phyloP scores from a whole-genome alignment of 2,797 vertebrate genomes.

The Danio aesculapii region DNA sequence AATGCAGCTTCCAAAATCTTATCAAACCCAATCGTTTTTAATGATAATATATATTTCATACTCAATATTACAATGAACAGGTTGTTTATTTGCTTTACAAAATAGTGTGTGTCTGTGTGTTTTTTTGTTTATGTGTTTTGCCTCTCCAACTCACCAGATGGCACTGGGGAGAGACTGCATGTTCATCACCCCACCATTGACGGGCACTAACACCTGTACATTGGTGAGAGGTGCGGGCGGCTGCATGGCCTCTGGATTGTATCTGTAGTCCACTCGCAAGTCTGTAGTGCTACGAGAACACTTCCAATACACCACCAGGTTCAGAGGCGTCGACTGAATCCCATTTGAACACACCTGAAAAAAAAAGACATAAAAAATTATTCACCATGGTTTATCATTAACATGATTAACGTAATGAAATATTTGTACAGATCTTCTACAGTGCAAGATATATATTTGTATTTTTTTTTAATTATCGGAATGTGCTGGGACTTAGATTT shows the following conservation, averaged over 20 bases:
- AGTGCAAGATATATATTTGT: background rate
- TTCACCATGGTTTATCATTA: background rate
- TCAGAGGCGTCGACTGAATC: conserved; percentile 95
- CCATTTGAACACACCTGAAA: conserved; percentile 92
- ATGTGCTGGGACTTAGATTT: no score
- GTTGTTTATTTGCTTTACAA: background rate
- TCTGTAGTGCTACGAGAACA: conserved; percentile 88
- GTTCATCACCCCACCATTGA: conserved; percentile 90
- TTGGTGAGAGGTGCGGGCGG: conserved; percentile 84
- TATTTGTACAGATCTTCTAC: no score
- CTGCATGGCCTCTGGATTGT: conserved; percentile 94
- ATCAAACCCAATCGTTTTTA: background rate
- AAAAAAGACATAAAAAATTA: background rate
- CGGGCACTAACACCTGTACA: conserved; percentile 91
- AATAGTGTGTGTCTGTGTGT: background rate
- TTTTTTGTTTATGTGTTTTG: background rate
- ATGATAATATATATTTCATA: background rate
- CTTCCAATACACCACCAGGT: conserved; percentile 97
- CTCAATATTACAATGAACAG: background rate
- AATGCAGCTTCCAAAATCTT: background rate
- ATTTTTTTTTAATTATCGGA: no score
- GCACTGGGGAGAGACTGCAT: conserved; percentile 94
- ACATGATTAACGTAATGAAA: background rate
- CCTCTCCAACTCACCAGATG: conserved; percentile 83
- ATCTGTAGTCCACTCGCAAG: conserved; percentile 94